Base-by-base conservation (phyloP, 2,113 vertebrate species). In the Lates calcarifer region DNA sequence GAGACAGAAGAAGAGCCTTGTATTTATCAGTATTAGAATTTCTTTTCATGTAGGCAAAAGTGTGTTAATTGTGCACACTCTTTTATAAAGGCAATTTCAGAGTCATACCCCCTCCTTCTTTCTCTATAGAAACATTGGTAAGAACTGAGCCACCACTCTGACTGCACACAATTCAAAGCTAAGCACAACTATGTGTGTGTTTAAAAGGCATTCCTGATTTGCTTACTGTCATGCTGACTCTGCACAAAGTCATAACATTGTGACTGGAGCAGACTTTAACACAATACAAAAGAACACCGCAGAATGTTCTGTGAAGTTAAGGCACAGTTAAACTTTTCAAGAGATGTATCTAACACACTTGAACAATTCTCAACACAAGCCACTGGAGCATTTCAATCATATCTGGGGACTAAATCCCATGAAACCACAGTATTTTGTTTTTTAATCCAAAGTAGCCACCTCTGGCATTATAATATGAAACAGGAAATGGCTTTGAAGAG, bases 401-500 rank as follows among this genome's bases (percentile, higher is more conserved):
- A 41, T 47, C 41, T 0, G 11, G 31, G 53, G 10, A 74, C 2
- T 41, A 0, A 20, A 53, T 28, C 22, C 17, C 14, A 61, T 39
- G 26, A 62, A 28, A 65, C 14, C 15, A 24, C 12, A 1, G 20
- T 28, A n/a, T 53, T 77, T 37, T 63, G 5, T 47, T 37, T 3
- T 37, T 47, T 18, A 28, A 37, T 64, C 31, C 31, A 24, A 56
- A 56, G 47, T 53, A 6, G 1, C 39, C 24, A 65, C 14, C 14
- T 45, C 15, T 17, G 20, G 8, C 26, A 26, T 55, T 5, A 39
- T 68, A 1, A 24, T 39, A 4, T 28, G 2, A 35, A 29, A 45
- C 77, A 66, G 77, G 77, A 80, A 85, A 80, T 70, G 37, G 22
- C 28, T 70, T 49, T 43, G 17, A 47, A 74, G 24, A 74, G 75